These are phyloP conservation scores for Gymnopithys bicolor DNA, from an alignment of 2,797 vertebrate species.

Conservation along the genomic window DNA sequence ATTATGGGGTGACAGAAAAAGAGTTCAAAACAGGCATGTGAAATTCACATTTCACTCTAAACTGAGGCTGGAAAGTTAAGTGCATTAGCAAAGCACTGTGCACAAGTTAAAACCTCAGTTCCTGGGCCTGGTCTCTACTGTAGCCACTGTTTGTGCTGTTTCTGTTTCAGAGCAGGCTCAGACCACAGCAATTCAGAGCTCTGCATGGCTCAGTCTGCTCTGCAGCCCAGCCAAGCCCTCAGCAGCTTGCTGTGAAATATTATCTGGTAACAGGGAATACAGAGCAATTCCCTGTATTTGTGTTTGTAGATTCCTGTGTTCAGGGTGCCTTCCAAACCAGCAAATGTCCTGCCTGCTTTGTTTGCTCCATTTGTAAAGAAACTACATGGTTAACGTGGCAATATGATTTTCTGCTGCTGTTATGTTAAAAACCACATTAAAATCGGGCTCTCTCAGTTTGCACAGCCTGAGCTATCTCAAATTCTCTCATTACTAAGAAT, in stretches of 20 bases:
- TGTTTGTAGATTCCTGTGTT: background rate
- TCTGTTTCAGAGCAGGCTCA: background rate
- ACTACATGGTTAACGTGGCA: background rate
- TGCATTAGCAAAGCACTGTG: background rate
- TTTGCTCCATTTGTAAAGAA: background rate
- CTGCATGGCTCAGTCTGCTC: rapidly evolving
- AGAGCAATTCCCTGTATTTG: background rate
- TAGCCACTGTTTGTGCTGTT: background rate
- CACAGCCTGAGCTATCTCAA: background rate
- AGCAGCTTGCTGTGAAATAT: background rate
- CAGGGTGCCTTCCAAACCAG: background rate
- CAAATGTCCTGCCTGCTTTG: background rate
- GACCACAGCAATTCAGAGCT: background rate
- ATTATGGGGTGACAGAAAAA: background rate
- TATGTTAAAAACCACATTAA: background rate
- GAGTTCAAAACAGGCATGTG: background rate
- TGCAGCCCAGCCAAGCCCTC: background rate
- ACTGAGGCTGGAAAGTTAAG: background rate
- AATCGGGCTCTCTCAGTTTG: background rate
- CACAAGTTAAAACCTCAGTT: background rate
- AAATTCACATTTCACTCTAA: background rate
- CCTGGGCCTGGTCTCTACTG: background rate
- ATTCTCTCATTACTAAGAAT: background rate
- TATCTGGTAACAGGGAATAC: background rate
- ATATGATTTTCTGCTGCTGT: background rate